Percentiles rank a stretch among this genome's conserved stretches.
Conservation (phyloP, 2,113 vertebrate species). For the Ictalurus furcatus region DNA sequence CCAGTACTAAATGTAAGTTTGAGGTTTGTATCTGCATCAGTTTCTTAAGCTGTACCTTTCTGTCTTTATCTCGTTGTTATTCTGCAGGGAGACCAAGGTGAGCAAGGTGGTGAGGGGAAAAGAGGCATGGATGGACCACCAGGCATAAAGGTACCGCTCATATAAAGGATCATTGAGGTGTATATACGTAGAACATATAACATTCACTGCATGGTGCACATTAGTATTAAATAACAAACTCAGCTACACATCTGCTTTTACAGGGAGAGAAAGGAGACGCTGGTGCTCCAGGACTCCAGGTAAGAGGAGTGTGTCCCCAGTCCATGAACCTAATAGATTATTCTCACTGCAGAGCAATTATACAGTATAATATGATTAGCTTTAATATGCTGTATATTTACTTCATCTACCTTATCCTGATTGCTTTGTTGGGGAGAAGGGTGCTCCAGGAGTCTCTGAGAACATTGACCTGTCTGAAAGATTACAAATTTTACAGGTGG, state of each 20-base stretch:
- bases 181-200: background rate
- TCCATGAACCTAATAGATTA: background rate
- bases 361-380: background rate
- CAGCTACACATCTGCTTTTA: background rate
- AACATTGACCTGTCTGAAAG: slow-evolving; percentile 74
- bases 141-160: slow-evolving; percentile 54
- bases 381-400: background rate
- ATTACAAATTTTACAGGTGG: slow-evolving; percentile 78
- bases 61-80: background rate
- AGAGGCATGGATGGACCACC: slow-evolving; percentile 54
- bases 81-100: slow-evolving; percentile 48
- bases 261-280: slow-evolving; percentile 56
- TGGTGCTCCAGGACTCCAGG: slow-evolving; percentile 48
- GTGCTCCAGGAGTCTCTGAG: slow-evolving; percentile 73
- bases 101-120: slow-evolving; percentile 47
- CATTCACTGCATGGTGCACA: background rate
- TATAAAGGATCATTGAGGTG: background rate
- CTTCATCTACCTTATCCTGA: background rate
- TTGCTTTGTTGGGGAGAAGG: slow-evolving; percentile 73
- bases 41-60: background rate
- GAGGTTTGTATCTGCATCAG: background rate
- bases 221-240: background rate
- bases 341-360: background rate
- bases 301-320: background rate
- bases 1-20: background rate